Evolutionary conservation across 1,140 invertebrate genomes (phyloP).

Genomic region (Calliopsis andreniformis): DNA sequence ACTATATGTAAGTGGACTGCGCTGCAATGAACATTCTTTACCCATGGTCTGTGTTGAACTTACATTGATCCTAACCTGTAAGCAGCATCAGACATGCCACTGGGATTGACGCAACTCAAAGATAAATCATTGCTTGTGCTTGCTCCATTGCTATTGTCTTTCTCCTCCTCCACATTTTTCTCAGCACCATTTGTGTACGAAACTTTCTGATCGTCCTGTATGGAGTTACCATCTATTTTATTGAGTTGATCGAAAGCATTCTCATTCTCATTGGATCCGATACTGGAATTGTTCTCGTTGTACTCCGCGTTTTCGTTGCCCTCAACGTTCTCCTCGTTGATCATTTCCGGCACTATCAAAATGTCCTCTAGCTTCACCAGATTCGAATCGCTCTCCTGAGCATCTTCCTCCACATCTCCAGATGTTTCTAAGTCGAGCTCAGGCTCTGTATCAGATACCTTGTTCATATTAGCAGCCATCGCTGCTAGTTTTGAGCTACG

Average conservation of each 20-base stretch:
- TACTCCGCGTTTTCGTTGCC: background rate
- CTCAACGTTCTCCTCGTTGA: conserved; percentile 10
- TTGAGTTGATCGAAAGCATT: conserved; percentile 20
- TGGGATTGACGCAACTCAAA: conserved; percentile 73
- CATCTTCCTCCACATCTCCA: conserved; percentile 48
- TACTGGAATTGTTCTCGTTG: background rate
- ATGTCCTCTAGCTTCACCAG: conserved; percentile 70
- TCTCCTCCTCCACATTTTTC: background rate
- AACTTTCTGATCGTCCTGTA: background rate
- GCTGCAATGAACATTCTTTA: conserved; percentile 27
- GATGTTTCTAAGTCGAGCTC: conserved; percentile 59
- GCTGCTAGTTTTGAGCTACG: conserved; percentile 77
- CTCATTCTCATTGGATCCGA: background rate
- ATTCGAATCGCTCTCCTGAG: conserved; percentile 55
- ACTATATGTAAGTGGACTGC: conserved; percentile 9
- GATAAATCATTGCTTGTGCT: conserved; percentile 69
- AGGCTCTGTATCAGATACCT: conserved; percentile 42
- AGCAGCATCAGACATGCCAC: conserved; percentile 58
- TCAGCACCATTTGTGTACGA: background rate
- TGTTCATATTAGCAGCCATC: conserved; percentile 78
- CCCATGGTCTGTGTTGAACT: conserved; percentile 71
- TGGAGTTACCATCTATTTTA: background rate
- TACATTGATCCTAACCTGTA: conserved; percentile 79
- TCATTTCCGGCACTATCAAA: conserved; percentile 66
- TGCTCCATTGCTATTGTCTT: conserved; percentile 26